Evolutionary conservation across 2,797 vertebrate genomes (phyloP), one percentile per base, ranked within the genome.

Genomic region (Apogon hyalosoma): DNA sequence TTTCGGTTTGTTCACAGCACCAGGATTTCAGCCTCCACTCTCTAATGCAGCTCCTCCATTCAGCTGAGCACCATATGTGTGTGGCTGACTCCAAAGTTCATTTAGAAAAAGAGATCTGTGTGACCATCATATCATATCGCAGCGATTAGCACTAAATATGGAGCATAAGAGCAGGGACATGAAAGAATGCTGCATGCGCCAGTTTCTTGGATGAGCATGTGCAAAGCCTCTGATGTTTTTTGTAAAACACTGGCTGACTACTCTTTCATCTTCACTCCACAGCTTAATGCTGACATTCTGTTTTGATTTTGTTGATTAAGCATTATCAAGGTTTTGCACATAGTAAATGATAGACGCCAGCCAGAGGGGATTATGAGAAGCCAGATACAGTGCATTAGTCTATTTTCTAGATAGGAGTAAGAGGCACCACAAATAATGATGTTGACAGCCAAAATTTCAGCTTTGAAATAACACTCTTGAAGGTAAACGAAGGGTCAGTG

Each of bases 281-380:
- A 67, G 78, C 81, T 83, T 80, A 82, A 57, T 77, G 84, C 83
- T 82, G 84, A 89, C 82, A 67, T 75, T 84, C 80, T 63, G 73
- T 83, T 90, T 82, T 83, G 83, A 86, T 89, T 91, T 79, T 83
- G 90, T 86, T 88, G 90, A 90, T 91, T 74, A 90, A 81, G 87
- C 88, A 81, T 87, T 88, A 87, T 87, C 78, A 88, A 66, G 79
- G 56, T 85, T 86, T 75, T 43, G 66, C 77, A 75, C 69, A 60
- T 65, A 63, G 82, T 86, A 84, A 84, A 82, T 68, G 79, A 78
- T 79, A 71, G 75, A 69, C 64, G 69, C 41, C 1, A 6, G 38
- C 7, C 10, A 63, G 39, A 45, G 73, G 52, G 45, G 77, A 81
- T 88, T 88, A 79, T 11, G 24, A 85, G 56, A 63, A 79, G 73